Evolutionary conservation across 2,888 invertebrate genomes (phyloP).

Genomic region (Argyresthia albistria): DNA sequence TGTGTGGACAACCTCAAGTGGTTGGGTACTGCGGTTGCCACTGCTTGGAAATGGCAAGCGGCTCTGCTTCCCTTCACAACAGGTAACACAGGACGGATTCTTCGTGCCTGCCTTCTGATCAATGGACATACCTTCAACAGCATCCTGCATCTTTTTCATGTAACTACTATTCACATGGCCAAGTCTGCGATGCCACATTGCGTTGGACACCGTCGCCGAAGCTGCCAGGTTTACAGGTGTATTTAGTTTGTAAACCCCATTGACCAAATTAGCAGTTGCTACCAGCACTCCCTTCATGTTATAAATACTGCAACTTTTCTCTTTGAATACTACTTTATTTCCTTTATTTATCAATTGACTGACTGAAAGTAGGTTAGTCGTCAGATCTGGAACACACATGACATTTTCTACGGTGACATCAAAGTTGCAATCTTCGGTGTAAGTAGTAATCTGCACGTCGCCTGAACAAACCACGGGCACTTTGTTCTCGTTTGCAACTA

Average conservation of each 20-base stretch:
- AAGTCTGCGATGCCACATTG: conserved; percentile 1
- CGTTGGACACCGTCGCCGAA: background rate
- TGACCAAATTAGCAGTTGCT: background rate
- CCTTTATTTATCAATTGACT: conserved; percentile 8
- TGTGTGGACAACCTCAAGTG: conserved; percentile 1
- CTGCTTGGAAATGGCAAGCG: conserved; percentile 1
- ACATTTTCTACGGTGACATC: conserved; percentile 5
- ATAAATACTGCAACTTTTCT: conserved; percentile 1
- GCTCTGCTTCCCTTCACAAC: conserved; percentile 10
- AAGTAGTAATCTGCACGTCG: conserved; percentile 6
- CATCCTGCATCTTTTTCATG: conserved; percentile 3
- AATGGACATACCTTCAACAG: background rate
- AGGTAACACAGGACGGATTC: conserved; percentile 7
- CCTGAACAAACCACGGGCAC: conserved; percentile 7
- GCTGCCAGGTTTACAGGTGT: background rate
- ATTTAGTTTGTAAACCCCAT: conserved; percentile 6
- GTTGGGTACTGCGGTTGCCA: background rate
- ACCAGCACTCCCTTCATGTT: conserved; percentile 4
- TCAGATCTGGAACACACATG: conserved; percentile 7
- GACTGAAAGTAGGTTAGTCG: conserved; percentile 8
- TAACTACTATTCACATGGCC: conserved; percentile 1
- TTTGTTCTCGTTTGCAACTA: conserved; percentile 4
- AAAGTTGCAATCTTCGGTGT: background rate
- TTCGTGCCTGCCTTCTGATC: background rate
- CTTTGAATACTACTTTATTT: conserved; percentile 7